Evolutionary conservation across 2,113 vertebrate genomes (phyloP).

Genomic region (Rhadina sibilatrix): DNA sequence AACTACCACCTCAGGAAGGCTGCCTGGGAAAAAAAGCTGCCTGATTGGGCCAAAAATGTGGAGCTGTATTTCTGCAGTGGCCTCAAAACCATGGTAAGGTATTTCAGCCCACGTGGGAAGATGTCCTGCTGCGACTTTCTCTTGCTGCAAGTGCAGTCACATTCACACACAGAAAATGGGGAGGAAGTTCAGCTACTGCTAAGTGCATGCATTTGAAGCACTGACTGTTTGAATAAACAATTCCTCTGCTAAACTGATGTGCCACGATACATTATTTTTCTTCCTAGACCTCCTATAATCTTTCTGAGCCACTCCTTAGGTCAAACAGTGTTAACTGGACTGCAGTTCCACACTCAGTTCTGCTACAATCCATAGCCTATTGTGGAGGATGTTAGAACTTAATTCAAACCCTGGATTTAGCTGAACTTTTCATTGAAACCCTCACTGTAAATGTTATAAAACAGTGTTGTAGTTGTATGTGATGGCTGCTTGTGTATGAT

Average conservation of each 20-base stretch:
- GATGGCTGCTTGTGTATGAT: not conserved
- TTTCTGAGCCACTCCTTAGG: not conserved
- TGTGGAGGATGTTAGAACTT: not conserved
- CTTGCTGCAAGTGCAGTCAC: not conserved
- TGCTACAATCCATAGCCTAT: fast-evolving
- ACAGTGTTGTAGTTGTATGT: not conserved
- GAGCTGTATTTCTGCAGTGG: not conserved
- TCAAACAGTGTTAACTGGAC: not conserved
- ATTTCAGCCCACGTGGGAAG: not conserved
- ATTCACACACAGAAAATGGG: not conserved
- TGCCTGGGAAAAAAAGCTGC: not conserved
- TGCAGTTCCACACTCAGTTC: not conserved
- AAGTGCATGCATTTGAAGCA: not conserved
- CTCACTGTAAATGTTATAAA: not conserved
- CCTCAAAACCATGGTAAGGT: not conserved
- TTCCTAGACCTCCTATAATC: not conserved
- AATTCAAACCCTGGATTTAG: not conserved
- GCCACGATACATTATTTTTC: not conserved
- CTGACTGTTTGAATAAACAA: not conserved
- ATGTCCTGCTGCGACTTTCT: not conserved
- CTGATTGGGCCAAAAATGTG: not conserved
- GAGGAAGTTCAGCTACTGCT: not conserved
- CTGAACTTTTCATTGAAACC: not conserved
- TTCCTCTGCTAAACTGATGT: not conserved
- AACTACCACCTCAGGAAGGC: not conserved